phyloP scores from a whole-genome alignment of 2,888 invertebrate genomes.

The Phengaris arion region DNA sequence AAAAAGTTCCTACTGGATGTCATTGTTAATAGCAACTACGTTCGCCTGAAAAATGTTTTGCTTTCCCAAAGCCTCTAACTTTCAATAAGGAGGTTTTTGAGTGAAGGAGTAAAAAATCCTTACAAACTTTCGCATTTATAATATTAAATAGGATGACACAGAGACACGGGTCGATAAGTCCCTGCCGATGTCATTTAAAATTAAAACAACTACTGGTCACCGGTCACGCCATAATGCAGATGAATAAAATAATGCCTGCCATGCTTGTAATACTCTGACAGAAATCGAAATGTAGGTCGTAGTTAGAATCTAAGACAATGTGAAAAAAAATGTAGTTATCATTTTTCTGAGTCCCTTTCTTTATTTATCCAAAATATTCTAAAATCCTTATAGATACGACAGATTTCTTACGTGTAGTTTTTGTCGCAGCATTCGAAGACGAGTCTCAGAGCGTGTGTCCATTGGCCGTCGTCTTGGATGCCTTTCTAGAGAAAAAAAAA shows the following conservation, averaged over 20 bases:
- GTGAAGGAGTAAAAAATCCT: too few relatives aligned
- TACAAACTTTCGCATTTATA: background rate
- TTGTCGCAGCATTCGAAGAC: conserved; percentile 54
- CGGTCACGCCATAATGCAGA: background rate
- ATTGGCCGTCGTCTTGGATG: conserved; percentile 51
- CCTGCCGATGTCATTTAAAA: background rate
- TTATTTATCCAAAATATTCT: too few relatives aligned
- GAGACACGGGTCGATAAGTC: background rate
- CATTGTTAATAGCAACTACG: too few relatives aligned
- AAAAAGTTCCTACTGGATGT: too few relatives aligned
- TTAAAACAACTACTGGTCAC: background rate
- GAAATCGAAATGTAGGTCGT: background rate
- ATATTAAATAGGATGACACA: conserved; percentile 11
- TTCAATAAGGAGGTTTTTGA: too few relatives aligned
- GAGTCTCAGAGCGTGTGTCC: conserved; percentile 51
- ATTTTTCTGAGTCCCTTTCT: too few relatives aligned
- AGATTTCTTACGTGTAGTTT: conserved; percentile 48
- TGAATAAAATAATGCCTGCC: background rate
- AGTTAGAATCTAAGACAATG: background rate
- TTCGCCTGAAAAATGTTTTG: too few relatives aligned
- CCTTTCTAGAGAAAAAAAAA: conserved; percentile 50
- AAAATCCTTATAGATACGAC: too few relatives aligned
- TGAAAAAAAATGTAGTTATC: too few relatives aligned
- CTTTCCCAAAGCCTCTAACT: too few relatives aligned
- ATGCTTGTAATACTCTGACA: too few relatives aligned